phyloP scores from a whole-genome alignment of 2,888 invertebrate species.

The Athalia rosae region DNA sequence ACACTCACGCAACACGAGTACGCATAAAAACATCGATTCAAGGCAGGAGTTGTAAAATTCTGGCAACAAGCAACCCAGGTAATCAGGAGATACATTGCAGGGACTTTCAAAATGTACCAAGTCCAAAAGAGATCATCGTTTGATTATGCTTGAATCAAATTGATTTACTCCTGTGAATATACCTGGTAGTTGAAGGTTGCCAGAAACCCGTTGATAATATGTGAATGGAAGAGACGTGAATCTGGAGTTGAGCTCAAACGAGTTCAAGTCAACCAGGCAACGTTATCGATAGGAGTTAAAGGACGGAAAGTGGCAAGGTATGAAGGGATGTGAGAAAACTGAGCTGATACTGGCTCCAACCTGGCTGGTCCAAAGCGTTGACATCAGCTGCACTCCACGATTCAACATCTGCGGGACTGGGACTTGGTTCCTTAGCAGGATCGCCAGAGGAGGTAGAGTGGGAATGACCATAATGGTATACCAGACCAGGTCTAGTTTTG shows the following conservation, averaged over 20 bases:
- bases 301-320: constrained; percentile 57
- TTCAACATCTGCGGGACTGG: constrained; percentile 74
- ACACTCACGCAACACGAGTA: constrained; percentile 51
- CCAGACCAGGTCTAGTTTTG: constrained; percentile 96
- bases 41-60: constrained; percentile 42
- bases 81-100: background rate
- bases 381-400: constrained; percentile 73
- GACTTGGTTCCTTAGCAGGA: constrained; percentile 74
- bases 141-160: background rate
- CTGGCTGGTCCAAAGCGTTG: constrained; percentile 74
- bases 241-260: constrained; percentile 40
- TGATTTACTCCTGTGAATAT: background rate
- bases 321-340: constrained; percentile 74
- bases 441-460: constrained; percentile 78
- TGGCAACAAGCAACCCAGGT: constrained; percentile 20
- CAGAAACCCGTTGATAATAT: constrained; percentile 25
- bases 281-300: constrained; percentile 70
- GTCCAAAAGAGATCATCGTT: background rate
- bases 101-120: background rate
- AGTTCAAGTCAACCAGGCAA: constrained; percentile 41
- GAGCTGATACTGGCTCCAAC: constrained; percentile 77
- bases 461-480: constrained; percentile 96
- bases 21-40: constrained; percentile 44
- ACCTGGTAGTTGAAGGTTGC: constrained; percentile 25
- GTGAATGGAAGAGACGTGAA: constrained; percentile 39